Evolutionary conservation across 1,140 invertebrate genomes (phyloP).

Genomic region (Anthonomus grandis): DNA sequence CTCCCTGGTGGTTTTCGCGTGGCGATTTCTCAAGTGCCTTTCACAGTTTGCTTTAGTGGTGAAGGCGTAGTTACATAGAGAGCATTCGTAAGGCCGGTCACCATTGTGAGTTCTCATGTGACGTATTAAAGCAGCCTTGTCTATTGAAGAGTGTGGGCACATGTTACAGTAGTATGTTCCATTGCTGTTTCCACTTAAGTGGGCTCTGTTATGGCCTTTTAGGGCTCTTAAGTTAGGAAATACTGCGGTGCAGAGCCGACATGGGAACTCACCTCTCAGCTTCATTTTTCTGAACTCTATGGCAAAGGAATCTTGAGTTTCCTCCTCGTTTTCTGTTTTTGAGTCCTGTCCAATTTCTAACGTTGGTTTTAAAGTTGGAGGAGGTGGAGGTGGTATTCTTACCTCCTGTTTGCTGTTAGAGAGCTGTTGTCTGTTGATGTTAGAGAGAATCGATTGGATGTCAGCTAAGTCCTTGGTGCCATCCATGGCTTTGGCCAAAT

Average conservation of each 20-base stretch:
- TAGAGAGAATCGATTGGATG: slow-evolving; percentile 75
- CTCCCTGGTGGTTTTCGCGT: slow-evolving; percentile 77
- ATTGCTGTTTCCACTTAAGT: slow-evolving; percentile 64
- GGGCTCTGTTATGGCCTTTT: slow-evolving; percentile 83
- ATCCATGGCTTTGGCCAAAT: slow-evolving; percentile 41
- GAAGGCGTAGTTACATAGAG: slow-evolving; percentile 91
- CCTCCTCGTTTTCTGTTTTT: slow-evolving; percentile 63
- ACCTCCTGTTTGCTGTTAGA: slow-evolving; percentile 49
- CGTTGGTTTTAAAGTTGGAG: slow-evolving; percentile 43
- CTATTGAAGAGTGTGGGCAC: slow-evolving; percentile 84
- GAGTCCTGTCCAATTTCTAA: slow-evolving; percentile 12
- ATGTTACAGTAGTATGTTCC: slow-evolving; percentile 87
- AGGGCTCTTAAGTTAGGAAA: slow-evolving; percentile 86
- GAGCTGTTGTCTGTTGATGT: slow-evolving; percentile 59
- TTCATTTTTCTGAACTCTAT: slow-evolving; percentile 82
- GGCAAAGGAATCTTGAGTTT: slow-evolving; percentile 75
- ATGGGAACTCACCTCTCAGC: slow-evolving; percentile 82
- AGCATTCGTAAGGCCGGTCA: slow-evolving; percentile 90
- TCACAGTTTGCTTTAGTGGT: slow-evolving; percentile 93
- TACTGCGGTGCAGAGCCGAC: slow-evolving; percentile 75
- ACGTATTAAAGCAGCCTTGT: slow-evolving; percentile 84
- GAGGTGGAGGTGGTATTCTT: slow-evolving; percentile 47
- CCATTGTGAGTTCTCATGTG: slow-evolving; percentile 93
- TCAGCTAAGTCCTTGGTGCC: slow-evolving; percentile 74
- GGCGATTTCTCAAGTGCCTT: slow-evolving; percentile 84